phyloP scores from a whole-genome alignment of 2,113 vertebrate genomes.

The Manacus vitellinus region DNA sequence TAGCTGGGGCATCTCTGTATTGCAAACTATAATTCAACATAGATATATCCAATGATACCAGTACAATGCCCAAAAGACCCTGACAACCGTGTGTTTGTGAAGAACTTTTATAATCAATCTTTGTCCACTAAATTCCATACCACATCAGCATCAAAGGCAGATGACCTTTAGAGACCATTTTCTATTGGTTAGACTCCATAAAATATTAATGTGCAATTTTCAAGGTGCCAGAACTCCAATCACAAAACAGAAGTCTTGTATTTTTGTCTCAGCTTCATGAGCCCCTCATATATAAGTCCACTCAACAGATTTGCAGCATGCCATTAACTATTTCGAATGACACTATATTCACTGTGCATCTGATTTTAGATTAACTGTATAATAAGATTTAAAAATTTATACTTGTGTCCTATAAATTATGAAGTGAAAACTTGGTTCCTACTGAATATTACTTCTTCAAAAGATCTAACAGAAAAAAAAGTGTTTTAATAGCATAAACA shows the following conservation, averaged over 20 bases:
- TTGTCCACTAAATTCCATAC: background rate
- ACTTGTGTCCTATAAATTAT: background rate
- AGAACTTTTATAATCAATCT: background rate
- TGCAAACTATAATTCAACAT: background rate
- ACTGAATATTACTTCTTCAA: background rate
- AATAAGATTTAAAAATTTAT: background rate
- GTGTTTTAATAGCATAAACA: background rate
- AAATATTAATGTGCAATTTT: conserved; percentile 44
- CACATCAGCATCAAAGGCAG: background rate
- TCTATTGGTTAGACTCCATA: background rate
- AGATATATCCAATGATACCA: background rate
- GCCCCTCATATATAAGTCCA: background rate
- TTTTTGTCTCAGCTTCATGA: background rate
- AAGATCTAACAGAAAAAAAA: background rate
- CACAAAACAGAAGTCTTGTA: background rate
- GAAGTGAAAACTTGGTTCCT: background rate
- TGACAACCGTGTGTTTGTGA: background rate
- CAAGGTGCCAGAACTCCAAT: background rate
- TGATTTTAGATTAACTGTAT: background rate
- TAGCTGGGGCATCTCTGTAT: background rate
- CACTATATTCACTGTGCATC: background rate
- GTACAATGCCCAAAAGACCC: background rate
- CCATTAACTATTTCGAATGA: background rate
- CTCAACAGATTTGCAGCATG: background rate
- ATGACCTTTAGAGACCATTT: conserved; percentile 27